These are phyloP conservation scores for Solenopsis invicta DNA, from an alignment of 1,140 invertebrate species.

Conservation along the genomic window DNA sequence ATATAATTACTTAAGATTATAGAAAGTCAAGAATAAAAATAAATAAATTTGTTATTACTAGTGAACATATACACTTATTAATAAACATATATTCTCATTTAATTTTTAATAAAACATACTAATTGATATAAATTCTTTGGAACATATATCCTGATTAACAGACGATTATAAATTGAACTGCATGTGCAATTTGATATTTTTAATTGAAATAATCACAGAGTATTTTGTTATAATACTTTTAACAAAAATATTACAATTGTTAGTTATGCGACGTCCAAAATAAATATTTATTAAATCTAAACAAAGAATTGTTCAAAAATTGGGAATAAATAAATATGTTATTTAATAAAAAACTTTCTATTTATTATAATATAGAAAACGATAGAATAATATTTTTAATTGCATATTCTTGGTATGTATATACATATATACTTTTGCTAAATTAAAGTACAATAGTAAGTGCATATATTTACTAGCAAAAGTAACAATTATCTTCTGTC, in stretches of 20 bases:
- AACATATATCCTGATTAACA: neutral
- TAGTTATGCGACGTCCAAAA: neutral
- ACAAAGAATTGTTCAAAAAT: neutral
- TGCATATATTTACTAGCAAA: neutral
- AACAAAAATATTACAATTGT: neutral
- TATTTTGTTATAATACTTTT: neutral
- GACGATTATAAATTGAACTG: neutral
- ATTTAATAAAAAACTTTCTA: neutral
- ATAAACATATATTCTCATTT: neutral
- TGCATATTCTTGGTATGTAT: neutral
- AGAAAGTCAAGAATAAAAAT: neutral
- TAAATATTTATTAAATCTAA: neutral
- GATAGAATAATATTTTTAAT: neutral
- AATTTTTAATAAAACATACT: neutral
- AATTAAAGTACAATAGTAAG: neutral
- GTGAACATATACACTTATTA: neutral
- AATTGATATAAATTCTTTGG: neutral
- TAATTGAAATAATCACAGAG: neutral
- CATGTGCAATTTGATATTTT: neutral
- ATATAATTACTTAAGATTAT: neutral
- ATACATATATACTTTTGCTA: neutral
- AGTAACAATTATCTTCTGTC: neutral
- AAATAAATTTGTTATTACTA: neutral
- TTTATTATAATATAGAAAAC: neutral
- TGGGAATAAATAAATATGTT: neutral